These are phyloP conservation scores for Danio kyathit DNA, from an alignment of 2,797 vertebrate genomes.

Conservation along the genomic window DNA sequence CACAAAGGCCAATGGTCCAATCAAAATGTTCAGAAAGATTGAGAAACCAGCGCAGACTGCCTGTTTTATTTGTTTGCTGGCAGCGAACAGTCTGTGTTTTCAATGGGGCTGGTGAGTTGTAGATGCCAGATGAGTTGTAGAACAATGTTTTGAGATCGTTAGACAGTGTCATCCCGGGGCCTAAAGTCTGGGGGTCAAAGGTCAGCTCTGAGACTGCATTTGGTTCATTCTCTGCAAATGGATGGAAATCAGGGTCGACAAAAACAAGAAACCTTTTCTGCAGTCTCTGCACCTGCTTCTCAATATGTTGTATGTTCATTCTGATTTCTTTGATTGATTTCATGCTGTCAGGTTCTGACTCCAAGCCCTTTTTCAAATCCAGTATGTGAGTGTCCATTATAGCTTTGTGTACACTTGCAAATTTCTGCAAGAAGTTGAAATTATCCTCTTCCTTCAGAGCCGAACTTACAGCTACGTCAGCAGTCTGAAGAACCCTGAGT, in stretches of 20 bases:
- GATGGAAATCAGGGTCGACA: conserved; percentile 66
- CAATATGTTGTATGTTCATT: conserved; percentile 52
- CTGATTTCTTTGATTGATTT: conserved; percentile 63
- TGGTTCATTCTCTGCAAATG: conserved; percentile 26
- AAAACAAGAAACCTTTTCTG: conserved; percentile 62
- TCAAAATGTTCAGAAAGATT: conserved; percentile 47
- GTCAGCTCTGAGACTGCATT: conserved; percentile 25
- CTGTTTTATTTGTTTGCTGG: fast-evolving
- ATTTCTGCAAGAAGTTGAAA: conserved; percentile 73
- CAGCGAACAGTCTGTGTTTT: neutral
- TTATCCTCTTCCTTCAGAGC: neutral
- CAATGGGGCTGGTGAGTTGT: conserved; percentile 26
- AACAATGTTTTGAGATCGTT: conserved; percentile 63
- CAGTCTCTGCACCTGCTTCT: conserved; percentile 50
- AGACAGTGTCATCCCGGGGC: conserved; percentile 59
- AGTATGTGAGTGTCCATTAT: conserved; percentile 67
- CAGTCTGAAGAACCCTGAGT: conserved; percentile 61
- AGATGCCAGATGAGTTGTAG: conserved; percentile 43
- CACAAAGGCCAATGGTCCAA: conserved; percentile 69
- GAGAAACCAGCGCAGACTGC: conserved; percentile 58
- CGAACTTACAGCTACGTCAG: conserved; percentile 29
- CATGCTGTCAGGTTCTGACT: conserved; percentile 54
- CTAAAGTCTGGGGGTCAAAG: conserved; percentile 50
- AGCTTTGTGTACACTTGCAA: conserved; percentile 67
- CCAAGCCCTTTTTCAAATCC: conserved; percentile 67